Evolutionary conservation across 2,888 invertebrate species (phyloP), one percentile per base, ranked within the genome.

Genomic region (Dryocosmus kuriphilus): DNA sequence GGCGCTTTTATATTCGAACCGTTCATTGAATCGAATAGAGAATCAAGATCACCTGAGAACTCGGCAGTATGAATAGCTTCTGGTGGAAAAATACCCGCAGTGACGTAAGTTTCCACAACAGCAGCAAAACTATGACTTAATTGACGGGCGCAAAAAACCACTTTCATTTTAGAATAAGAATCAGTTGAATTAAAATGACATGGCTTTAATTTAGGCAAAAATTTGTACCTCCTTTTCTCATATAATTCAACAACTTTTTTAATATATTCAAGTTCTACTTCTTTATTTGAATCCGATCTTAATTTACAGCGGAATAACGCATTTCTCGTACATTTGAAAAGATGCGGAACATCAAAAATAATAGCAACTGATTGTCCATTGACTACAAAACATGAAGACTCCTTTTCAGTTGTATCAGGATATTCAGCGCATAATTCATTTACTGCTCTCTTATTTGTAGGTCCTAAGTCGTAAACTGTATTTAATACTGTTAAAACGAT

Each of bases 31-130:
- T 61, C 61, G 9, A n/a, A 61, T n/a, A 61, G 61, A 27, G 24
- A 27, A 61, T 61, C 61, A 11, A 61, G 1, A 24, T 61, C 2
- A 27, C 30, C 6, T 61, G 35, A 35, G 35, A 35, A 35, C 11
- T 30, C 24, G 16, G 30, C 24, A 61, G 61, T 61, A 61, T 61
- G 61, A 27, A 61, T 24, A n/a, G 61, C 61, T 61, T 11, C 61
- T 16, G 1, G 30, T 27, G 22, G 61, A 24, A 61, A 30, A 27
- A 27, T n/a, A 27, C 30, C 14, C 4, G 16, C 11, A 61, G 24
- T 27, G 16, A 61, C n/a, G 6, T 27, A 30, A 9, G 22, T 61
- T n/a, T 61, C 24, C 5, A 57, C n/a, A 5, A 61, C 24, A 27
- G 61, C 61, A 27, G 61, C 22, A 30, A 22, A 27, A 61, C 24